Conservation (phyloP, 2,888 invertebrate genomes). For the Xanthorhoe spadicearia region DNA sequence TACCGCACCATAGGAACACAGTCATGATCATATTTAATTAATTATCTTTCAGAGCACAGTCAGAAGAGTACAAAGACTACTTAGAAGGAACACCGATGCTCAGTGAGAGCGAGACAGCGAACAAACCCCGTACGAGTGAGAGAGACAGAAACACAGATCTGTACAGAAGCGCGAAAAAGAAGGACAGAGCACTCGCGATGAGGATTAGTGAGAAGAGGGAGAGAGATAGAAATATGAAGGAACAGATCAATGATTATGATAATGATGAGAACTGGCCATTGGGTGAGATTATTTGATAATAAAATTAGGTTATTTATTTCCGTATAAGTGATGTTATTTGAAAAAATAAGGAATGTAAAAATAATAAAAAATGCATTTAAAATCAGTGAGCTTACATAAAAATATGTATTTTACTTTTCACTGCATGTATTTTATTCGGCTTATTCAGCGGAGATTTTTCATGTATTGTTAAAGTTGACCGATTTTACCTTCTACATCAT, state of each 20-base stretch:
- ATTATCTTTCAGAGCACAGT: constrained; percentile 10
- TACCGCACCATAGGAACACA: too few relatives aligned
- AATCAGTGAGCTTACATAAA: too few relatives aligned
- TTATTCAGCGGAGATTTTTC: too few relatives aligned
- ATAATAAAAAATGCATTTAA: too few relatives aligned
- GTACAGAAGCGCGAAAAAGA: neutral
- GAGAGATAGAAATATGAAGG: constrained; percentile 1
- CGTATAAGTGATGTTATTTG: too few relatives aligned
- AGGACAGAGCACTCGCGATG: neutral
- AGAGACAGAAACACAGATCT: constrained; percentile 6
- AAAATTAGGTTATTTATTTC: too few relatives aligned
- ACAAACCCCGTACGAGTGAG: neutral
- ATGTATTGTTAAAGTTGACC: too few relatives aligned
- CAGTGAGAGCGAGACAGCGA: constrained; percentile 25
- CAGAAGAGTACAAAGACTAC: constrained; percentile 15
- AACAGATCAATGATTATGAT: constrained; percentile 1
- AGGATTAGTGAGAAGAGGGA: neutral
- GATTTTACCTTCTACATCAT: too few relatives aligned
- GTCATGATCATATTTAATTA: too few relatives aligned
- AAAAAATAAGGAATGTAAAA: too few relatives aligned
- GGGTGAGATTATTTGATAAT: constrained; percentile 40
- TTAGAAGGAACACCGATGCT: constrained; percentile 47
- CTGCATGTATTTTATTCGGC: too few relatives aligned
- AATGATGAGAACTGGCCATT: constrained; percentile 43
- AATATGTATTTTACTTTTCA: too few relatives aligned